A percentile compares a stretch with the other conserved stretches of the same genome.
These are phyloP conservation scores for Natrix natrix DNA, from an alignment of 2,797 vertebrate species.

Conservation along the genomic window DNA sequence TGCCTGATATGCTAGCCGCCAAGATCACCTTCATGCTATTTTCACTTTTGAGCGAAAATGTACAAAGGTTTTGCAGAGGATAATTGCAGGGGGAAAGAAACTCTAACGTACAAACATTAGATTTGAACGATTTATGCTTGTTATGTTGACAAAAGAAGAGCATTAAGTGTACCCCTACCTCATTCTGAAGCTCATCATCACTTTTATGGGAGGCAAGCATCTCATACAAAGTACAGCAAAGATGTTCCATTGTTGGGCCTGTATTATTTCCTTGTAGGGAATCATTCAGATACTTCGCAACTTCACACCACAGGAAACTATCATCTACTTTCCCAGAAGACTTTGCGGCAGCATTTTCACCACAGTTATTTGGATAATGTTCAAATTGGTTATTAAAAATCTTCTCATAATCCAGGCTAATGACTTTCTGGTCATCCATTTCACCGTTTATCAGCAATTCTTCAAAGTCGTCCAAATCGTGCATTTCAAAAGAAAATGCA, in stretches of 20 bases:
- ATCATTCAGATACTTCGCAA: slow-evolving; percentile 84
- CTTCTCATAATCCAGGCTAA: slow-evolving; percentile 83
- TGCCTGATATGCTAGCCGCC: not conserved
- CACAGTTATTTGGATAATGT: slow-evolving; percentile 65
- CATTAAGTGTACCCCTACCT: slow-evolving; percentile 72
- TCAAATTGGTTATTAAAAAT: slow-evolving; percentile 81
- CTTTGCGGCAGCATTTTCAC: slow-evolving; percentile 50
- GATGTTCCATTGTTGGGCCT: slow-evolving; percentile 86
- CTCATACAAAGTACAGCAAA: slow-evolving; percentile 92
- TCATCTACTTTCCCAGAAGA: slow-evolving; percentile 70
- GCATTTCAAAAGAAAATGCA: slow-evolving; percentile 88
- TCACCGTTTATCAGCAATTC: slow-evolving; percentile 75
- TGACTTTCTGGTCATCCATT: slow-evolving; percentile 59
- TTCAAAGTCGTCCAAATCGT: slow-evolving; percentile 83
- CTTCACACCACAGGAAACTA: slow-evolving; percentile 83
- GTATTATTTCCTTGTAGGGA: slow-evolving; percentile 78
- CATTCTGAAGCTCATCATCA: slow-evolving; percentile 94
- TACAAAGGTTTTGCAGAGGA: not conserved
- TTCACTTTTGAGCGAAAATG: not conserved
- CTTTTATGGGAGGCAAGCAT: slow-evolving; percentile 91
- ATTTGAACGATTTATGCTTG: not conserved
- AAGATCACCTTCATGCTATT: not conserved
- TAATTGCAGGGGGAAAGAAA: not conserved
- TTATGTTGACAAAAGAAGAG: not conserved
- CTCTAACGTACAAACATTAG: not conserved